Conservation (phyloP, 2,797 vertebrate genomes). For the Epinephelus coioides region DNA sequence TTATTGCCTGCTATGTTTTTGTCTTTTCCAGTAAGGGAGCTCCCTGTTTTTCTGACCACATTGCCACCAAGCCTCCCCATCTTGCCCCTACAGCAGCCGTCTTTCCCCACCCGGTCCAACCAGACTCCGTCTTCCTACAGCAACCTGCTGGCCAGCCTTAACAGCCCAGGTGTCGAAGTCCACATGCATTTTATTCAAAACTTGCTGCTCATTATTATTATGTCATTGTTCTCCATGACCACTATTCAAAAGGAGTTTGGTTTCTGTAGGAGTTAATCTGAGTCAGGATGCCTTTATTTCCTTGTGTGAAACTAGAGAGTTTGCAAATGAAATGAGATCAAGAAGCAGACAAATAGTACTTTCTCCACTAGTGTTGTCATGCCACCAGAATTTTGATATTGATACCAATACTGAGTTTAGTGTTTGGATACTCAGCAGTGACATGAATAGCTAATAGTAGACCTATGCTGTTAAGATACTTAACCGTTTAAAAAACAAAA, state of each 20-base stretch:
- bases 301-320: slow-evolving; percentile 1
- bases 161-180: slow-evolving; percentile 73
- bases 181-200: neutral
- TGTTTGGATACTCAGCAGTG: too few species aligned
- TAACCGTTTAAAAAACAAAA: too few species aligned
- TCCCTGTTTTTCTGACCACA: slow-evolving; percentile 50
- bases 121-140: slow-evolving; percentile 74
- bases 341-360: too few species aligned
- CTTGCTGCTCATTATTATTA: neutral
- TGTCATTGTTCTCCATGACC: neutral
- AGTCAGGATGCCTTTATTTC: neutral
- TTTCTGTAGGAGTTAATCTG: neutral
- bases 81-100: slow-evolving; percentile 58
- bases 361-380: too few species aligned
- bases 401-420: too few species aligned
- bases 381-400: too few species aligned
- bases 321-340: too few species aligned
- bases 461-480: too few species aligned
- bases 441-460: too few species aligned
- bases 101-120: slow-evolving; percentile 64
- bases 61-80: slow-evolving; percentile 59
- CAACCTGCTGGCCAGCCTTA: slow-evolving; percentile 73
- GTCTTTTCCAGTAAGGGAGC: slow-evolving; percentile 45
- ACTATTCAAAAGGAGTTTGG: neutral
- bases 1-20: neutral